Percentiles rank a stretch among this genome's conserved stretches.
Evolutionary conservation across 2,113 vertebrate genomes (phyloP).

Genomic region (Raja brachyura): DNA sequence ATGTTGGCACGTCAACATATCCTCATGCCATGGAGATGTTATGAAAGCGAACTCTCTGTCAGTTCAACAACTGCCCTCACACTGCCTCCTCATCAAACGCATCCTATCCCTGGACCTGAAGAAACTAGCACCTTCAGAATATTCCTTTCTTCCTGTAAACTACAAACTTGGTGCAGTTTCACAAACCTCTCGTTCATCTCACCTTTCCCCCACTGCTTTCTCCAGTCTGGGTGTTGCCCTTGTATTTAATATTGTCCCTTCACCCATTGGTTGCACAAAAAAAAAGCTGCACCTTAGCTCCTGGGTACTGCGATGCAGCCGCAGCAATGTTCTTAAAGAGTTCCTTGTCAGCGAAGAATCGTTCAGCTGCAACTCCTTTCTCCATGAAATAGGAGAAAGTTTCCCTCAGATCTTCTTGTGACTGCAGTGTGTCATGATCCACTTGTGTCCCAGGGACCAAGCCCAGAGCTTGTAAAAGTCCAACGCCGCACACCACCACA

Average conservation of each 20-base stretch:
- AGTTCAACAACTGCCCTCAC: neutral
- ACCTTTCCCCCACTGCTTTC: too few species aligned
- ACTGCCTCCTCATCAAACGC: neutral
- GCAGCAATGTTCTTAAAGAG: constrained; percentile 70
- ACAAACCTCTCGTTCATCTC: neutral
- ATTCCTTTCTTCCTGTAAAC: neutral
- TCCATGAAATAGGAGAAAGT: constrained; percentile 81
- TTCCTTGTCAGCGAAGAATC: constrained; percentile 77
- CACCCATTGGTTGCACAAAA: too few species aligned
- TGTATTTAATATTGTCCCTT: neutral
- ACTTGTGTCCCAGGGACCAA: constrained; percentile 60
- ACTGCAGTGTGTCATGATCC: constrained; percentile 71
- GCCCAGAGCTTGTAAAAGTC: constrained; percentile 76
- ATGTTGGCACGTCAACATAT: neutral
- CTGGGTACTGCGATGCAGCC: constrained; percentile 69
- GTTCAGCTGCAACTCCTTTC: constrained; percentile 83
- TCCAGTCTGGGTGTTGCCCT: neutral
- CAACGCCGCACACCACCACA: constrained; percentile 85
- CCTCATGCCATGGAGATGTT: neutral
- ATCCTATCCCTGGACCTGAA: neutral
- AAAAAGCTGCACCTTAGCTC: constrained; percentile 67
- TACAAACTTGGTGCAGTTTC: neutral
- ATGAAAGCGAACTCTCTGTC: neutral
- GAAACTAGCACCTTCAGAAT: neutral
- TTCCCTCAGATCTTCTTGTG: constrained; percentile 72